Evolutionary conservation across 2,888 invertebrate genomes (phyloP), one percentile per base, ranked within the genome.

Genomic region (Choristoneura rosaceana): DNA sequence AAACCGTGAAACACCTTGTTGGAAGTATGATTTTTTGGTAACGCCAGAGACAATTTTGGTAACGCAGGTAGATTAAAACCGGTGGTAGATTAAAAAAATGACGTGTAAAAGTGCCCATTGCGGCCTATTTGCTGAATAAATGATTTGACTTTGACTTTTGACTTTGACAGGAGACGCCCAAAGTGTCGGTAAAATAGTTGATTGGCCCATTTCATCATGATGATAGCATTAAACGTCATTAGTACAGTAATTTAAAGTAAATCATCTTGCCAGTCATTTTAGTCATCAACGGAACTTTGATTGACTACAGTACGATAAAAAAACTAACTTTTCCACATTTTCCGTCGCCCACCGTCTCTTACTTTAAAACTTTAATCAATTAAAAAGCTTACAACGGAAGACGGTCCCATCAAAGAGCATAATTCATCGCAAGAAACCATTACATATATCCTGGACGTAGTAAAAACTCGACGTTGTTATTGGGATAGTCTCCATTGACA

Each of bases 291-390:
- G 12, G 10, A 8, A 4, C 25, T 25, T 25, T 25, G 4, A 55
- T 55, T 25, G 5, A 5, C n/a, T 7, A 7, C 55, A 7, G 8
- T 15, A 52, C 9, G 8, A 52, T 15, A 55, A 55, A 55, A 55
- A 55, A 55, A 55, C 9, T 17, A 10, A 17, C 52, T 52, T 52
- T 52, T 52, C 55, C 12, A 25, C 55, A 2, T 52, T 25, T 55
- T 55, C 50, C 50, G 17, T 9, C 50, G 15, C 9, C 50, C 15
- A 15, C 17, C 50, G 47, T 47, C 14, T 34, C 3, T 25, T 41
- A 33, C 25, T 62, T 62, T 62, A 62, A 45, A 62, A 62, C 62
- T 62, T 62, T 14, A 62, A 62, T 62, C 33, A 62, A 62, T 62
- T 62, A 62, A 62, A 62, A 62, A 62, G 7, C 8, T 25, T 7